These are phyloP conservation scores for Cervus canadensis DNA, from an alignment of 2,113 vertebrate genomes.

Conservation along the genomic window DNA sequence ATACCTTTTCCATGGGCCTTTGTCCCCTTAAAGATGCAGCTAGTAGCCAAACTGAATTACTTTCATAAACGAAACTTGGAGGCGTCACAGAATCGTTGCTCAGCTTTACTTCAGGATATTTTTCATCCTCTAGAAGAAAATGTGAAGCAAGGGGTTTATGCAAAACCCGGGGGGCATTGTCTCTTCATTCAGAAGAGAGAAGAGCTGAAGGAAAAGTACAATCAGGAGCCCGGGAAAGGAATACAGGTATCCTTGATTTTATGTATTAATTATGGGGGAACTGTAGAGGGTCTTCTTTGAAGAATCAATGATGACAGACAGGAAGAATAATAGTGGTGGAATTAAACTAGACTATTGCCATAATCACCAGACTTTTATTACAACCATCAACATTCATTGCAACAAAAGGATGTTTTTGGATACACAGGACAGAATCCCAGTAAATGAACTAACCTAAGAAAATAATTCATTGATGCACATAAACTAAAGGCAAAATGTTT, in stretches of 20 bases:
- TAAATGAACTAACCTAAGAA: background rate
- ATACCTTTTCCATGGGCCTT: background rate
- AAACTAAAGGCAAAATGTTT: background rate
- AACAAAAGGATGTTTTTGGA: background rate
- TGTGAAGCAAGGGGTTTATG: slow-evolving; percentile 28
- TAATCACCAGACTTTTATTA: background rate
- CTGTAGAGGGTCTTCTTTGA: background rate
- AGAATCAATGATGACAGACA: background rate
- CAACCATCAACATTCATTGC: background rate
- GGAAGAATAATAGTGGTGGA: background rate
- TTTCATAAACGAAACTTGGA: slow-evolving; percentile 41
- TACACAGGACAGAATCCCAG: background rate
- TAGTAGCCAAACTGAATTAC: slow-evolving; percentile 27
- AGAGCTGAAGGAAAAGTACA: slow-evolving; percentile 43
- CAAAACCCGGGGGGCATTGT: slow-evolving; percentile 21
- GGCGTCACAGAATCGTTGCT: slow-evolving; percentile 23
- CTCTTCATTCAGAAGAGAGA: slow-evolving; percentile 29
- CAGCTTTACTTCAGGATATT: slow-evolving; percentile 37
- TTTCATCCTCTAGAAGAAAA: slow-evolving; percentile 50
- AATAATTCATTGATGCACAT: background rate
- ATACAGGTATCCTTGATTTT: slow-evolving; percentile 49
- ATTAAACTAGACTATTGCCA: background rate
- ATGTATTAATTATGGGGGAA: background rate
- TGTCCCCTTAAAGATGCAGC: slow-evolving; percentile 20
- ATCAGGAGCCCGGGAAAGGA: slow-evolving; percentile 51